Conservation (phyloP, 1,140 invertebrate species). For the Temnothorax nylanderi region DNA sequence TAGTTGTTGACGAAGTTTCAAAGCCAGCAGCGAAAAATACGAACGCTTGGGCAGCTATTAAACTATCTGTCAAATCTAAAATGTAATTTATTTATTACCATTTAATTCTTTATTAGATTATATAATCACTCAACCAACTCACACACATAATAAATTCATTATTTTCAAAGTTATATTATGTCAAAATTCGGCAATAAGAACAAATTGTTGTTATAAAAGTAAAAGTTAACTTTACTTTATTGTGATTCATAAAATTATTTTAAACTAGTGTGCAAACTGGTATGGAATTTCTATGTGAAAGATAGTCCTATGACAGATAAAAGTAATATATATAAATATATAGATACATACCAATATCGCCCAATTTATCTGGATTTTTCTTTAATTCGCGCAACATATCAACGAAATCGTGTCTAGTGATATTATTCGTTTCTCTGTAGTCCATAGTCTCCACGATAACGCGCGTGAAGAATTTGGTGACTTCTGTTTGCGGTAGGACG, state of each 20-base stretch:
- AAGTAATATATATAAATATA: not conserved
- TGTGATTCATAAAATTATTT: not conserved
- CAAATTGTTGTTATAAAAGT: too few species aligned
- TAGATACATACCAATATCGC: constrained; percentile 75
- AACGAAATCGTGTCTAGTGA: constrained; percentile 86
- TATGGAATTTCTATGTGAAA: not conserved
- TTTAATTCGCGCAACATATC: constrained; percentile 86
- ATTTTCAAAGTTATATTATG: too few species aligned
- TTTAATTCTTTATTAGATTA: not conserved
- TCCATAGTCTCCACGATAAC: constrained; percentile 84
- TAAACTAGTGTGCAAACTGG: not conserved
- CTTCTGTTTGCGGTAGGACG: constrained; percentile 70
- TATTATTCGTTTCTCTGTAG: constrained; percentile 83
- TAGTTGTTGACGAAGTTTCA: constrained; percentile 87
- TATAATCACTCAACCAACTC: not conserved
- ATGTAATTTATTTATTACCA: not conserved
- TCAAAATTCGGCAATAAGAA: too few species aligned
- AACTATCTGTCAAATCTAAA: constrained; percentile 75
- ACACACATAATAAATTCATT: too few species aligned
- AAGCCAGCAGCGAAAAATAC: constrained; percentile 86
- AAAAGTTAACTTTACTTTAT: not conserved
- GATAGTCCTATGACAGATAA: constrained; percentile 66
- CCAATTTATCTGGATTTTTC: constrained; percentile 49
- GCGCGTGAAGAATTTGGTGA: constrained; percentile 84
- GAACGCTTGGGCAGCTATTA: constrained; percentile 80